These are phyloP conservation scores for Suillia variegata DNA, from an alignment of 2,888 invertebrate species.

Conservation along the genomic window DNA sequence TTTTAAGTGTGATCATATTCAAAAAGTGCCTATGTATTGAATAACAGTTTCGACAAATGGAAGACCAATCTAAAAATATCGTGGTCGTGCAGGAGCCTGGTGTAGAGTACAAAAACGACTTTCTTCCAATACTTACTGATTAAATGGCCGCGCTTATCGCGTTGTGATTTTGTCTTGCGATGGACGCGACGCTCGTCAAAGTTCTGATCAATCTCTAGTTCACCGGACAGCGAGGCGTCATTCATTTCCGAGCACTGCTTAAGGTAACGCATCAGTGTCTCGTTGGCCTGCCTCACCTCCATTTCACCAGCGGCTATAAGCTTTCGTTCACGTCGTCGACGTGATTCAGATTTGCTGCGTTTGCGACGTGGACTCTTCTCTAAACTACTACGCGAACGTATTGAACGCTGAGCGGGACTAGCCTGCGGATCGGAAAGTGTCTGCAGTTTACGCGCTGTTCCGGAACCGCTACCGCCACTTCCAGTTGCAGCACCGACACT, in stretches of 20 bases:
- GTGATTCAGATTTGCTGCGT: conserved; percentile 61
- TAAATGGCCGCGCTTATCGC: conserved; percentile 59
- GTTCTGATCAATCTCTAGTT: conserved; percentile 61
- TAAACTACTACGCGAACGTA: conserved; percentile 58
- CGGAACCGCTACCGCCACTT: conserved; percentile 33
- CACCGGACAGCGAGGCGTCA: conserved; percentile 61
- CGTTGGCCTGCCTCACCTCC: conserved; percentile 61
- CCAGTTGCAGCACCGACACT: conserved; percentile 37
- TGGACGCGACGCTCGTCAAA: conserved; percentile 60
- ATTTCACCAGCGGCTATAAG: conserved; percentile 61
- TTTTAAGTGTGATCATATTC: too few relatives aligned
- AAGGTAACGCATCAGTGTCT: conserved; percentile 60
- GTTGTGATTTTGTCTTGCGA: conserved; percentile 61
- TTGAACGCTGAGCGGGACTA: conserved; percentile 60
- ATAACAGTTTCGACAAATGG: too few relatives aligned
- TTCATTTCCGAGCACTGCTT: conserved; percentile 62
- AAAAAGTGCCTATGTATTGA: too few relatives aligned
- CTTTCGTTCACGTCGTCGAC: conserved; percentile 59
- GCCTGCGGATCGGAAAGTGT: conserved; percentile 61
- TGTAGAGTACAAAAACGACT: too few relatives aligned
- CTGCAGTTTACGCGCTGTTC: conserved; percentile 54
- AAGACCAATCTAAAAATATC: too few relatives aligned
- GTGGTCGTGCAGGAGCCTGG: too few relatives aligned
- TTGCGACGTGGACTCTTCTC: conserved; percentile 61
- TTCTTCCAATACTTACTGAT: conserved; percentile 59